phyloP scores from a whole-genome alignment of 2,797 vertebrate genomes.

The Alosa sapidissima region DNA sequence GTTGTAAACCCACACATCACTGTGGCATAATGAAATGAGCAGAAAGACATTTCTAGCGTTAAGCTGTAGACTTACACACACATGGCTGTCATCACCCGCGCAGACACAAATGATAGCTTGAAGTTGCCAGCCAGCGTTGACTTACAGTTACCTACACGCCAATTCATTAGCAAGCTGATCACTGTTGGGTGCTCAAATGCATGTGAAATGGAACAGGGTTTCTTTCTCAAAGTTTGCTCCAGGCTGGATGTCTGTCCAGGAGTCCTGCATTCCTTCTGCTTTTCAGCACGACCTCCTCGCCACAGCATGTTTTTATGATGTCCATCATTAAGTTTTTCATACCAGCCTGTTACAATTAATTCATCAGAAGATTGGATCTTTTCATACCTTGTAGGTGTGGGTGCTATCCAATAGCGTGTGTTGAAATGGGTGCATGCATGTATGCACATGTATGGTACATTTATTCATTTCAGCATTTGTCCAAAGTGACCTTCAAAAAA shows the following conservation, averaged over 20 bases:
- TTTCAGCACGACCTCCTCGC: background rate
- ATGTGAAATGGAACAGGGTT: background rate
- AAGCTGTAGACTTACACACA: background rate
- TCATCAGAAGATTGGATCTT: background rate
- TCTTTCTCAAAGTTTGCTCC: background rate
- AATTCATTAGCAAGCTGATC: background rate
- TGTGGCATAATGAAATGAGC: background rate
- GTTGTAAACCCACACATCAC: background rate
- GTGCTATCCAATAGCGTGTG: background rate
- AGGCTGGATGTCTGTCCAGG: background rate
- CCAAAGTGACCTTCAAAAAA: too few relatives aligned
- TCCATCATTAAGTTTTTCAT: background rate
- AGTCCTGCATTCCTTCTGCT: background rate
- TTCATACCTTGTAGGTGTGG: background rate
- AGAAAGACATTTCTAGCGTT: background rate
- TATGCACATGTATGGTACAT: too few relatives aligned
- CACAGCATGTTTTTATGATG: background rate
- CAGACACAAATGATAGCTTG: background rate
- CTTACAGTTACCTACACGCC: background rate
- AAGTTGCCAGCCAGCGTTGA: background rate
- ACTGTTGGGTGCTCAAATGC: background rate
- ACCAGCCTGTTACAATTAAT: background rate
- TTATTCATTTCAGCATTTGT: too few relatives aligned
- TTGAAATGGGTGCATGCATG: background rate
- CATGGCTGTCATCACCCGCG: background rate